Conservation (phyloP, 1,140 invertebrate species). For the Berghia stephanieae region DNA sequence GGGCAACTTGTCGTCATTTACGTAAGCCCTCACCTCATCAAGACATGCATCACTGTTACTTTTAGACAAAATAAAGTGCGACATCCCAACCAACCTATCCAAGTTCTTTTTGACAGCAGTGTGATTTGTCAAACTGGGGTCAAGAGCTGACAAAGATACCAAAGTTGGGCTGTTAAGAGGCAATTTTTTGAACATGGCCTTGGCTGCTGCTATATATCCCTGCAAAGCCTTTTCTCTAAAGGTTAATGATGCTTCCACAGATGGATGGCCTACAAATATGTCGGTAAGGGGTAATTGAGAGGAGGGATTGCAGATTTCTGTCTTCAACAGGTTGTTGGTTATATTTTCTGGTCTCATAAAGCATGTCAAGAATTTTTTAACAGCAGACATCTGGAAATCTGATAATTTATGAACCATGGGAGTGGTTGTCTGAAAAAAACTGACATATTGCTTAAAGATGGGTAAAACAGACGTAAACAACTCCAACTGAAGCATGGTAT, state of each 20-base stretch:
- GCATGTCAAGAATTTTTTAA: conserved; percentile 35
- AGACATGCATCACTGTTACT: not conserved
- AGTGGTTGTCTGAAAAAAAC: conserved; percentile 35
- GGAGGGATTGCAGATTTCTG: not conserved
- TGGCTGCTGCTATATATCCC: not conserved
- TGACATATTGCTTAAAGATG: conserved; percentile 38
- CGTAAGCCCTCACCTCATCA: conserved; percentile 23
- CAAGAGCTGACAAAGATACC: not conserved
- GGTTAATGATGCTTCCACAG: not conserved
- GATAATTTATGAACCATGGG: conserved; percentile 38
- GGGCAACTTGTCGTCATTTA: not conserved
- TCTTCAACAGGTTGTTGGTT: not conserved
- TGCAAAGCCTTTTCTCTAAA: not conserved
- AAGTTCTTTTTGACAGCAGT: conserved; percentile 4
- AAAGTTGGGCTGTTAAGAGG: not conserved
- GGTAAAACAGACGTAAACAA: conserved; percentile 34
- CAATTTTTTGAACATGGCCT: not conserved
- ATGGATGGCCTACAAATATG: conserved; percentile 29
- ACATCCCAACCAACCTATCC: not conserved
- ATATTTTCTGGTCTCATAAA: conserved; percentile 38
- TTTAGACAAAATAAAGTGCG: conserved; percentile 21
- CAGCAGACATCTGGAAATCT: conserved; percentile 36
- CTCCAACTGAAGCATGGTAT: conserved; percentile 30
- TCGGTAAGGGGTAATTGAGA: conserved; percentile 10
- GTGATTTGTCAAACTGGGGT: conserved; percentile 16